Evolutionary conservation across 2,797 vertebrate species (phyloP), one percentile per base, ranked within the genome.

Genomic region (Jordanella pulchra): DNA sequence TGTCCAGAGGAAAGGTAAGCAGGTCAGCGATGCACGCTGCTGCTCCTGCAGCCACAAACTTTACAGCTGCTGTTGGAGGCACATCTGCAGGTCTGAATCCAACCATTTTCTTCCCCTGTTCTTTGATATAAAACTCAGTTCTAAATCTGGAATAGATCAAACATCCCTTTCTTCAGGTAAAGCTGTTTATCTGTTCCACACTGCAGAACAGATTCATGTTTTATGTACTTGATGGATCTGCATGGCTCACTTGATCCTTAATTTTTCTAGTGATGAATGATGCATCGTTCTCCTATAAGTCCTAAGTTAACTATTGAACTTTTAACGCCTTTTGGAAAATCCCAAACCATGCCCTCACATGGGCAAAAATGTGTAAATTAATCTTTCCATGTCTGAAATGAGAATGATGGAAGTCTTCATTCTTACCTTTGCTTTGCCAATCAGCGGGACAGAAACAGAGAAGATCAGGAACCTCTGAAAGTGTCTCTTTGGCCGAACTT

Each of bases 21-120:
- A 97, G 91, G 86, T 97, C 96, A 5, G 96, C 96, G 0, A 97
- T 93, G 89, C 96, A 97, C 35, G 95, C 96, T 0, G 96, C 95
- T 2, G 94, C 94, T 67, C 96, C 96, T 17, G 96, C 96, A 18
- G 95, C 96, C 0, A 97, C 72, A 86, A 97, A 97, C 92, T 97
- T 97, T 23, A 96, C 94, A 0, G 91, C 86, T 58, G 95, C 94
- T 0, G 95, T 96, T 0, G 96, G 96, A 66, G 95, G 95, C 45
- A 96, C 87, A 3, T 97, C 95, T 23, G 93, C 89, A 77, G 95
- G 94, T 89, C 93, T 90, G 77, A 97, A 96, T 79, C 96, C 96
- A 92, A 96, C 95, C 96, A 96, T 96, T 86, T 90, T 13, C 39
- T 86, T 87, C 70, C 25, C 35, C 69, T 71, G 56, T 53, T 15